Evolutionary conservation across 2,797 vertebrate species (phyloP).

Genomic region (Pitangus sulphuratus): DNA sequence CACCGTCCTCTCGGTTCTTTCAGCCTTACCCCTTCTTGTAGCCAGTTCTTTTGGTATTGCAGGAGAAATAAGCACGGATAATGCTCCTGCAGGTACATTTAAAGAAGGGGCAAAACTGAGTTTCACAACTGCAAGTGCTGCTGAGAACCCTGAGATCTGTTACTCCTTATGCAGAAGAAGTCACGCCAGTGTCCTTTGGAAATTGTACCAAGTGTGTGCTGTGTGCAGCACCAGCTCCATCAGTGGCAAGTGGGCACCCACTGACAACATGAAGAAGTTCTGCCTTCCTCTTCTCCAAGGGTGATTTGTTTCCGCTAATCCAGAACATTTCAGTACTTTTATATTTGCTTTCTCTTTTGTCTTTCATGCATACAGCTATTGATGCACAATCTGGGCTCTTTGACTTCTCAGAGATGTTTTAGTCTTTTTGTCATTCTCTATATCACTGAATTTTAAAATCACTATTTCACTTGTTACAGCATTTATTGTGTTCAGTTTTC

Average conservation of each 20-base stretch:
- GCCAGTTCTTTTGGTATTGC: background rate
- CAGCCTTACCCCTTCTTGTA: background rate
- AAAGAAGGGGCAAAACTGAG: background rate
- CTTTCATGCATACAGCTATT: background rate
- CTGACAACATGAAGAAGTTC: background rate
- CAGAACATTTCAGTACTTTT: background rate
- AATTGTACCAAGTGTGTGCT: fast-evolving
- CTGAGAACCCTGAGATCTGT: background rate
- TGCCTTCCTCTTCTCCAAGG: background rate
- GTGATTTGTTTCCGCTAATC: background rate
- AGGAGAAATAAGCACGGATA: background rate
- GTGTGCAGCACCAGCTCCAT: background rate
- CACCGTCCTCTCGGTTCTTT: fast-evolving
- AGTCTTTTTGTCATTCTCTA: background rate
- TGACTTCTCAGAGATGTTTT: background rate
- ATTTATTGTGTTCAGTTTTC: background rate
- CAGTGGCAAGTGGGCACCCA: background rate
- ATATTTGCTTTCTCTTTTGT: background rate
- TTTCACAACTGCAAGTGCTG: background rate
- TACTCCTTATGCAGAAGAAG: background rate
- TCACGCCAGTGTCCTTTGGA: fast-evolving
- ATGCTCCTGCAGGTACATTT: background rate
- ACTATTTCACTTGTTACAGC: background rate
- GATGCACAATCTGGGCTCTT: background rate
- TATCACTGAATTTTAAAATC: background rate